Evolutionary conservation across 2,113 vertebrate genomes (phyloP).

Genomic region (human): GRCh38 chr3:184599001-184599500

Average conservation of each 20-base stretch:
- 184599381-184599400: background rate
- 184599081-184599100: conserved; percentile 61
- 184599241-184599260: background rate
- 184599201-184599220: background rate
- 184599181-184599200: background rate
- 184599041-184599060: conserved; percentile 53
- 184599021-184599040: conserved; percentile 36
- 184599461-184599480: background rate
- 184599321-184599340: background rate
- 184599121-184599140: conserved; percentile 47
- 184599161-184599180: background rate
- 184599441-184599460: background rate
- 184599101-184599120: conserved; percentile 55
- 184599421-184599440: too few species aligned
- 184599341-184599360: background rate
- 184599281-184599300: background rate
- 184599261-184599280: background rate
- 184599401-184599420: background rate
- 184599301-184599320: background rate
- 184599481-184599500: background rate
- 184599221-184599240: background rate
- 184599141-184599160: conserved; percentile 22
- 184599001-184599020: conserved; percentile 9
- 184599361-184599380: background rate
- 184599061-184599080: conserved; percentile 49